Evolutionary conservation across 37 sponge, comb jelly and placozoan species (phyloP).

Genomic region (Lycopodina hypogea): DNA sequence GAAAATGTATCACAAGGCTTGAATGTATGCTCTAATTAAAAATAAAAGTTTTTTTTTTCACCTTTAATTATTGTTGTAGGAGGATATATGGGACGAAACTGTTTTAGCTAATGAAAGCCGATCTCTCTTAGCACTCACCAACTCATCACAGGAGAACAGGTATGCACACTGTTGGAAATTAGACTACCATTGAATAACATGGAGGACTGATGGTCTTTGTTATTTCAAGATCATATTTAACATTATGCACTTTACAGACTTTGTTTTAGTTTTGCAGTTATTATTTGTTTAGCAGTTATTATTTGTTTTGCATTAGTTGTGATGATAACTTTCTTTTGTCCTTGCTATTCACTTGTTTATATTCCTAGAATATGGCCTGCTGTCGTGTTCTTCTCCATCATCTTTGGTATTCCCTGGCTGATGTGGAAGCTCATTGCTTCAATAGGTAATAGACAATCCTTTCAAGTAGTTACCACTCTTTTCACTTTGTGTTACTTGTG

Average conservation of each 20-base stretch:
- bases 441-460: slow-evolving; percentile 17
- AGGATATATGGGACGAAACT: slow-evolving; percentile 35
- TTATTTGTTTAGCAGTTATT: too few relatives aligned
- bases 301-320: too few relatives aligned
- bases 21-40: too few relatives aligned
- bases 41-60: too few relatives aligned
- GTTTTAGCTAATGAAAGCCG: not conserved
- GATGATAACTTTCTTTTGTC: not conserved
- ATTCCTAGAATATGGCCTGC: slow-evolving; percentile 57
- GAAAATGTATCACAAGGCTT: too few relatives aligned
- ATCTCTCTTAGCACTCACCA: not conserved
- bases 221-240: too few relatives aligned
- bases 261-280: too few relatives aligned
- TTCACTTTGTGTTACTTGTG: too few relatives aligned
- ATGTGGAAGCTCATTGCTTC: slow-evolving; percentile 63
- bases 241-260: too few relatives aligned
- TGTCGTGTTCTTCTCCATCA: slow-evolving; percentile 47
- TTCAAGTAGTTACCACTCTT: not conserved
- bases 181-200: too few relatives aligned
- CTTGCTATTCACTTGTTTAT: not conserved
- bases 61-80: not conserved
- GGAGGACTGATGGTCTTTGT: too few relatives aligned
- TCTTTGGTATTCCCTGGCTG: slow-evolving; percentile 78
- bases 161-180: not conserved
- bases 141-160: not conserved